These are phyloP conservation scores for Hyla sarda DNA, from an alignment of 2,113 vertebrate genomes.

Conservation along the genomic window DNA sequence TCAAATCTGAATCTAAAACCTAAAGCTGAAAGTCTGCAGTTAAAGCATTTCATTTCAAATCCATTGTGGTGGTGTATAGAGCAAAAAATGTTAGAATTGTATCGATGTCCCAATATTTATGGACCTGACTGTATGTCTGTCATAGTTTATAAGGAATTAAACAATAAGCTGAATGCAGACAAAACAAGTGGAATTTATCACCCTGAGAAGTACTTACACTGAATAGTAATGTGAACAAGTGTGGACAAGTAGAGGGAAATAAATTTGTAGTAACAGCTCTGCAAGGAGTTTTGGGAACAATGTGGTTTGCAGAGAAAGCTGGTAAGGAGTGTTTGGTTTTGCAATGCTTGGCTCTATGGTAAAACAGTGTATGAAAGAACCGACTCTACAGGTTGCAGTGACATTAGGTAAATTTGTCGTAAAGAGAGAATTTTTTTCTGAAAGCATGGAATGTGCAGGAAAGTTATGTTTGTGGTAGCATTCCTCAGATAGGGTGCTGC, in stretches of 20 bases:
- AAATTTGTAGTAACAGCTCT: background rate
- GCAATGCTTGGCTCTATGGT: background rate
- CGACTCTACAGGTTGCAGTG: background rate
- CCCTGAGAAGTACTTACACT: background rate
- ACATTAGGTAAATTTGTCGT: background rate
- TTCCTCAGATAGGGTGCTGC: background rate
- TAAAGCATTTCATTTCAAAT: too few relatives aligned
- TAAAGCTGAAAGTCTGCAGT: too few relatives aligned
- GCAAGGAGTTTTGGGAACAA: background rate
- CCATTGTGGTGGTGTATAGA: too few relatives aligned
- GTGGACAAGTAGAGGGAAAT: background rate
- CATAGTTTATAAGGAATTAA: background rate
- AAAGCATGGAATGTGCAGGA: background rate
- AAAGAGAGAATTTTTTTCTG: background rate
- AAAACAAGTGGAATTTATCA: background rate
- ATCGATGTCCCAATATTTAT: too few relatives aligned
- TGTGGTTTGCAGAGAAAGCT: background rate
- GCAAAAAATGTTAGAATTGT: too few relatives aligned
- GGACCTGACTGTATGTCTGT: too few relatives aligned
- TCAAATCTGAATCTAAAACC: too few relatives aligned
- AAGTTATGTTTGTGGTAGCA: background rate
- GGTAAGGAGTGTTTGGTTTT: background rate
- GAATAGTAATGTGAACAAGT: background rate
- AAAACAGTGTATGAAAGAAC: background rate
- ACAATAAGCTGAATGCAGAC: background rate